Base-by-base conservation (phyloP, 2,797 vertebrate genomes). In the Acipenser ruthenus region DNA sequence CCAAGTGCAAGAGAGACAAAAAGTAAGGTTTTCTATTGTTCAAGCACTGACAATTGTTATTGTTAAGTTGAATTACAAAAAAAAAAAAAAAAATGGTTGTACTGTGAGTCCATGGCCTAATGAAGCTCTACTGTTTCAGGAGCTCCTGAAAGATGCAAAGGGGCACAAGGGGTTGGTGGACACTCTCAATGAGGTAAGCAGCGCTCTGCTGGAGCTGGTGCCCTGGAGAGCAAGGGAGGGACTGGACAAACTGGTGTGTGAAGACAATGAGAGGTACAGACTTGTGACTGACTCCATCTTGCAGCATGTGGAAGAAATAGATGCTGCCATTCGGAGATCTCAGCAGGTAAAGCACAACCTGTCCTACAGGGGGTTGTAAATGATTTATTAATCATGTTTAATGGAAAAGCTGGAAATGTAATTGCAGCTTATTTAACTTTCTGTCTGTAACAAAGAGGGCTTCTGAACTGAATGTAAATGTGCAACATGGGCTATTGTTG, bases 171-270 rank as follows among this genome's bases (percentile, higher is more conserved):
- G 82, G 48, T 78, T 86, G 65, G 60, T 99, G 75, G 94, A 97
- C 76, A 89, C 88, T 18, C 80, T 99, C 68, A 99, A 98, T 69
- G 95, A 98, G 74, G 83, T 94, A 65, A 94, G 94, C 81, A 80
- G 85, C 50, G 91, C 93, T 49, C 90, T 99, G 52, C 79, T 97
- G 80, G 95, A 98, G 70, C 84, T 99, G 71, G 95, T 99, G 59
- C 97, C 97, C 0, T 99, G 97, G 97, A 90, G 95, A 73, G 92
- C 93, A 0, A 86, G 95, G 62, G 96, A 95, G 79, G 90, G 92
- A 2, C 91, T 99, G 11, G 95, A 98, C 83, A 94, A 91, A 74
- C 84, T 94, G 80, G 89, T 99, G 70, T 90, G 88, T 0, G 93
- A 97, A 62, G 91, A 93, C 83, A 98, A 95, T 0, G 90, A 96